Percentiles rank a stretch among this genome's conserved stretches.
Conservation (phyloP, 1,140 invertebrate genomes). For the Vollenhovia emeryi region DNA sequence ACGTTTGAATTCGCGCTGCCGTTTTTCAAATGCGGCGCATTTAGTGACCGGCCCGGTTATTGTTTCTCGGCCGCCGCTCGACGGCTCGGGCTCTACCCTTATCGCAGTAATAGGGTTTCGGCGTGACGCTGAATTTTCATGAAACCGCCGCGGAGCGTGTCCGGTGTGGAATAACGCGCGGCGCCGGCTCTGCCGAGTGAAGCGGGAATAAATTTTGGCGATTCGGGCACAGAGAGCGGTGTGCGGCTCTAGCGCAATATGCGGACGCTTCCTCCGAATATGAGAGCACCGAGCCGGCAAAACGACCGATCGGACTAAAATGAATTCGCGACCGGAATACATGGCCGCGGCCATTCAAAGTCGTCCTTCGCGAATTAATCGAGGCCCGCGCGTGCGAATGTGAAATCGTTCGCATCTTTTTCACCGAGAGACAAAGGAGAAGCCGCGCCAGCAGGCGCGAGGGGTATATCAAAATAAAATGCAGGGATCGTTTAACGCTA, state of each 20-base stretch:
- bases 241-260: slow-evolving; percentile 10
- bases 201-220: slow-evolving; percentile 65
- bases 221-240: background rate
- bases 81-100: slow-evolving; percentile 51
- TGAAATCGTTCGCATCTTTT: background rate
- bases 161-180: slow-evolving; percentile 62
- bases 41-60: slow-evolving; percentile 39
- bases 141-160: slow-evolving; percentile 58
- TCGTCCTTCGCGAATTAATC: slow-evolving; percentile 36
- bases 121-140: slow-evolving; percentile 70
- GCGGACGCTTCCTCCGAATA: slow-evolving; percentile 35
- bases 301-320: slow-evolving; percentile 43
- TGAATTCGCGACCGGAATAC: slow-evolving; percentile 1
- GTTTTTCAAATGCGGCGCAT: slow-evolving; percentile 45
- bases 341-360: background rate
- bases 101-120: slow-evolving; percentile 65
- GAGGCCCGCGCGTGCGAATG: background rate
- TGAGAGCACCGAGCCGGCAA: slow-evolving; percentile 41
- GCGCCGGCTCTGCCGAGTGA: background rate
- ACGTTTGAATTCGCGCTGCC: slow-evolving; percentile 16
- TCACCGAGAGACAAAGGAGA: background rate
- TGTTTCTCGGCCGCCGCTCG: slow-evolving; percentile 29
- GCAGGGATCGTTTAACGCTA: background rate
- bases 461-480: background rate
- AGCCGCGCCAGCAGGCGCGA: background rate